Conservation (phyloP, 2,888 invertebrate genomes). For the Diplolepis rosae region DNA sequence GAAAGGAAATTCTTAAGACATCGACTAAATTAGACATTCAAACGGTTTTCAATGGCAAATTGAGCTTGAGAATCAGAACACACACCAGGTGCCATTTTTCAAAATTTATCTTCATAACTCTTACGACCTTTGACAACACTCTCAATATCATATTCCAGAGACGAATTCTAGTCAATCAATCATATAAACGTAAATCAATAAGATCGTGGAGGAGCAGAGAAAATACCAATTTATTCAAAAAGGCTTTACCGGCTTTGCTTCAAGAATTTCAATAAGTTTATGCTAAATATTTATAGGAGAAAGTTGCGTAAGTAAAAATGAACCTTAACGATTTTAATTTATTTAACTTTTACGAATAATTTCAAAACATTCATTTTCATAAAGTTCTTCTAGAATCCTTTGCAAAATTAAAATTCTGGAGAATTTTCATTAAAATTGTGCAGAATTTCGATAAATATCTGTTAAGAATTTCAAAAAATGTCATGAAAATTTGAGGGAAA, state of each 20-base stretch:
- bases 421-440: too few species aligned
- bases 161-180: background rate
- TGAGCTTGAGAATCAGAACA: slow-evolving; percentile 17
- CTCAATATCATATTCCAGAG: background rate
- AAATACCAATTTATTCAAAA: background rate
- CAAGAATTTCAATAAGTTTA: background rate
- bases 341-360: too few species aligned
- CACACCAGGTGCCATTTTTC: background rate
- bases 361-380: too few species aligned
- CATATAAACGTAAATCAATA: background rate
- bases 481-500: too few species aligned
- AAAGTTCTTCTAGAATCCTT: too few species aligned
- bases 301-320: background rate
- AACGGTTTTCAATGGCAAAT: slow-evolving; percentile 1
- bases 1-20: background rate
- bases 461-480: too few species aligned
- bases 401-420: too few species aligned
- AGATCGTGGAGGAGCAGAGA: background rate
- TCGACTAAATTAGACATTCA: background rate
- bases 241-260: background rate
- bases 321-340: too few species aligned
- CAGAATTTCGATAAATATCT: too few species aligned
- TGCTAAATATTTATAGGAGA: background rate
- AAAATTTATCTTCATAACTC: background rate
- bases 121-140: background rate